A percentile compares a stretch with the other conserved stretches of the same genome.
Conservation (phyloP, 2,113 vertebrate genomes). For the Rhinogobius similis region DNA sequence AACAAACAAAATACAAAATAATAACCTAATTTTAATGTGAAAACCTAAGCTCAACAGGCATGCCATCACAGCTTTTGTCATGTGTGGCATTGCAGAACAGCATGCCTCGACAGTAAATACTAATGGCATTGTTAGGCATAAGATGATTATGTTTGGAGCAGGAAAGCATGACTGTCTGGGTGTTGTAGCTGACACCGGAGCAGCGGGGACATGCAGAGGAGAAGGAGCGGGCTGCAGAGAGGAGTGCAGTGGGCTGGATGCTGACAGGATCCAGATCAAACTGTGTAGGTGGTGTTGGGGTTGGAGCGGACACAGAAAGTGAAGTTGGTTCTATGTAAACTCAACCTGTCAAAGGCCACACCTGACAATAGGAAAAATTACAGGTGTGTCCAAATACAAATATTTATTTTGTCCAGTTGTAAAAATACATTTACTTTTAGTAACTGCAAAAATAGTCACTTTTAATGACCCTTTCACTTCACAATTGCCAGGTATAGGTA, state of each 20-base stretch:
- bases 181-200: constrained; percentile 28
- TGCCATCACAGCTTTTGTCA: constrained; percentile 15
- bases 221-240: constrained; percentile 8
- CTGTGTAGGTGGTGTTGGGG: constrained; percentile 18
- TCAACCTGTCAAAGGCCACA: not conserved
- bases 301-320: not conserved
- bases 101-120: constrained; percentile 41
- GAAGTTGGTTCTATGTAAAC: constrained; percentile 13
- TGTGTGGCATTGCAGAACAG: constrained; percentile 29
- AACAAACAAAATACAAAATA: not conserved
- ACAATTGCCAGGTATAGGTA: not conserved
- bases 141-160: constrained; percentile 56
- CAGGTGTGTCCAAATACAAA: not conserved
- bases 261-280: constrained; percentile 22
- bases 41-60: constrained; percentile 13
- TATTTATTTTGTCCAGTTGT: not conserved
- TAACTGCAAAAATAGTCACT: not conserved
- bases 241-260: not conserved
- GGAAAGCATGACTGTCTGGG: constrained; percentile 40
- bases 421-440: not conserved
- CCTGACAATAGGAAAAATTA: too few species aligned
- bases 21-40: not conserved
- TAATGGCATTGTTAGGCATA: constrained; percentile 52
- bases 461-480: not conserved
- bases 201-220: constrained; percentile 17